A percentile compares a stretch with the other conserved stretches of the same genome.
phyloP scores from a whole-genome alignment of 2,888 invertebrate genomes.

The Odontothrips loti region DNA sequence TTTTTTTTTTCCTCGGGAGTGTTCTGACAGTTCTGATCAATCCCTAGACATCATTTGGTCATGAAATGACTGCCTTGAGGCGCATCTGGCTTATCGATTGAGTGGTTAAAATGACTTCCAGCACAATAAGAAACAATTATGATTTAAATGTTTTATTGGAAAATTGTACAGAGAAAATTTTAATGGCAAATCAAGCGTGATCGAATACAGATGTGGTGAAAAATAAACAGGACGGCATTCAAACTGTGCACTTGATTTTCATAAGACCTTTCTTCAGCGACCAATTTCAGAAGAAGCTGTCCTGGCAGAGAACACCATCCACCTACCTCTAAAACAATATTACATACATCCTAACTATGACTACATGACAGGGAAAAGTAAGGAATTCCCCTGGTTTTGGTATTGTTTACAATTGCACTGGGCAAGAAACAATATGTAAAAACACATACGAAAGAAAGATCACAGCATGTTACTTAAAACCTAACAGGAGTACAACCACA shows the following conservation, averaged over 20 bases:
- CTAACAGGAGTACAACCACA: not conserved
- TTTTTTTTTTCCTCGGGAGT: too few species aligned
- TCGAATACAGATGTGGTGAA: slow-evolving; percentile 13
- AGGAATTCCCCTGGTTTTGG: not conserved
- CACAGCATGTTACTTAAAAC: slow-evolving; percentile 20
- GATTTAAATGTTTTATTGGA: slow-evolving; percentile 20
- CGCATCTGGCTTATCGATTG: not conserved
- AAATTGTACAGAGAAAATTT: slow-evolving; percentile 21
- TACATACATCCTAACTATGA: slow-evolving; percentile 5
- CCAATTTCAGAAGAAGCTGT: not conserved
- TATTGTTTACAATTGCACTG: slow-evolving; percentile 16
- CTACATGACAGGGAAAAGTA: slow-evolving; percentile 17
- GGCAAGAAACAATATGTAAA: slow-evolving; percentile 18
- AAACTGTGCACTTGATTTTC: slow-evolving; percentile 25
- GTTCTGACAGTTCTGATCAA: too few species aligned
- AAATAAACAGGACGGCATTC: slow-evolving; percentile 13
- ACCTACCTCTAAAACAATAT: not conserved
- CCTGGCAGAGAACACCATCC: not conserved
- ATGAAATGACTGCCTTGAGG: too few species aligned
- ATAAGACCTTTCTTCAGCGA: not conserved
- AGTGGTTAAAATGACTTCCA: not conserved
- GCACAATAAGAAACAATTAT: not conserved
- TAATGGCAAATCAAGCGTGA: not conserved
- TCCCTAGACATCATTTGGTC: too few species aligned
- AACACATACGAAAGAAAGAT: slow-evolving; percentile 17